Conservation (phyloP, 2,113 vertebrate species). For the Microtus richardsoni region DNA sequence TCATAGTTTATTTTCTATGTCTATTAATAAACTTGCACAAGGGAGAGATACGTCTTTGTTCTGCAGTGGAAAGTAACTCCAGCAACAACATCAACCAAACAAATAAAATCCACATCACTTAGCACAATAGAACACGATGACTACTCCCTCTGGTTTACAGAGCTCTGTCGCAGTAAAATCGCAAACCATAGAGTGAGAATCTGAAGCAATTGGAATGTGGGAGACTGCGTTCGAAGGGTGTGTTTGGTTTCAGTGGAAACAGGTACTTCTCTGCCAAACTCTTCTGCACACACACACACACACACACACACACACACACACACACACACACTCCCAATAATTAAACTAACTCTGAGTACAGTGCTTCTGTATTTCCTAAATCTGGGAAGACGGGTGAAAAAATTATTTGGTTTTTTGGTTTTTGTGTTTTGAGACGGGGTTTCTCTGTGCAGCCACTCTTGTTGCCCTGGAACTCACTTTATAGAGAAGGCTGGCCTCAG, state of each 20-base stretch:
- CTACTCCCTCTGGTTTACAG: constrained; percentile 14
- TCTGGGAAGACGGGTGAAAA: background rate
- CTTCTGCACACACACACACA: background rate
- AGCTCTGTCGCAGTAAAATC: background rate
- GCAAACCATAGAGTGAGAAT: background rate
- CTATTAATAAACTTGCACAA: background rate
- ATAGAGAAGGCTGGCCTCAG: background rate
- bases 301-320: background rate
- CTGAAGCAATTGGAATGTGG: background rate
- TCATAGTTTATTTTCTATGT: background rate
- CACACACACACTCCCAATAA: background rate
- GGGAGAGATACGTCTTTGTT: background rate
- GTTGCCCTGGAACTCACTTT: background rate
- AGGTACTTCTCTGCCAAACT: background rate
- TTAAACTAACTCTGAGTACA: background rate
- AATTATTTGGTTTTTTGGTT: background rate
- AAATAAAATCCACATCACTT: background rate
- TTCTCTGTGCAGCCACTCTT: background rate
- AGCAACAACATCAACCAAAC: background rate
- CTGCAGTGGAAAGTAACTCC: background rate
- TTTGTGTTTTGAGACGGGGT: background rate
- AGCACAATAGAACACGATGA: background rate
- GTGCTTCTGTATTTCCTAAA: background rate
- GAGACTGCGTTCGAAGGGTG: background rate
- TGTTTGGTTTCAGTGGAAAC: background rate